phyloP scores from a whole-genome alignment of 2,797 vertebrate genomes.

The Dryobates pubescens region DNA sequence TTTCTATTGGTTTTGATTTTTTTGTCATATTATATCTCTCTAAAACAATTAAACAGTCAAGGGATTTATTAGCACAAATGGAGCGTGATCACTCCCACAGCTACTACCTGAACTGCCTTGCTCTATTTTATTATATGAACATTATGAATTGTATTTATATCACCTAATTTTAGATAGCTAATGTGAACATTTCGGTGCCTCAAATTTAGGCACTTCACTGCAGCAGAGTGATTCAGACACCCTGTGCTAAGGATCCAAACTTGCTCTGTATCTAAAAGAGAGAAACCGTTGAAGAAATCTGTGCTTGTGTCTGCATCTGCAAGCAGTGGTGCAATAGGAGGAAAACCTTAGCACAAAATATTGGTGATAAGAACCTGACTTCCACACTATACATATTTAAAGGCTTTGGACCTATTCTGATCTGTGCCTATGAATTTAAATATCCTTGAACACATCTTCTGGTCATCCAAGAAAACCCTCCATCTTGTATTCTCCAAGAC shows the following conservation, averaged over 20 bases:
- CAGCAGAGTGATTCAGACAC: background rate
- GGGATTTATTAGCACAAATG: background rate
- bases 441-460: background rate
- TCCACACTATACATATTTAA: background rate
- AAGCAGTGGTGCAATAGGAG: background rate
- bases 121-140: background rate
- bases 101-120: background rate
- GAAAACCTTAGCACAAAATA: background rate
- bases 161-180: background rate
- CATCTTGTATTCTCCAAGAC: background rate
- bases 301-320: background rate
- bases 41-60: background rate
- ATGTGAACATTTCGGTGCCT: background rate
- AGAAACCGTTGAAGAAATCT: constrained; percentile 11
- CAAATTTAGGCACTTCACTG: background rate
- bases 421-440: background rate
- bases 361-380: background rate
- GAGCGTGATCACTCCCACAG: background rate
- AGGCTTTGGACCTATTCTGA: background rate
- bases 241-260: background rate
- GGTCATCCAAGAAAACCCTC: background rate
- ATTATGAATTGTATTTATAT: background rate
- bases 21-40: background rate
- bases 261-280: background rate
- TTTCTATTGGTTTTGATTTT: background rate